phyloP scores from a whole-genome alignment of 2,113 vertebrate species.

The Toxotes chatareus region DNA sequence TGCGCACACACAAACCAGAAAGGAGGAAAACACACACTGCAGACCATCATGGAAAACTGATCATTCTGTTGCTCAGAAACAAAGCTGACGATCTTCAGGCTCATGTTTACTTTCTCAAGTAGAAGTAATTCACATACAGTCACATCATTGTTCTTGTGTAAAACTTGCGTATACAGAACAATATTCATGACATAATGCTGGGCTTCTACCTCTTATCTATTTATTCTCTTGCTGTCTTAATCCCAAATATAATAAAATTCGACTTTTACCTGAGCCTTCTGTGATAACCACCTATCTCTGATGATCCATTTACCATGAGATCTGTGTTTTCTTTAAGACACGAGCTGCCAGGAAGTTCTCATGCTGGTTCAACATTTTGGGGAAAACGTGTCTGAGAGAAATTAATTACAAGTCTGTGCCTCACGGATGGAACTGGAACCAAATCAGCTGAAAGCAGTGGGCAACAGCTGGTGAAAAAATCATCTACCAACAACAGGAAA shows the following conservation, averaged over 20 bases:
- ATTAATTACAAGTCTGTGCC: not conserved
- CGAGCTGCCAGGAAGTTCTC: too few relatives aligned
- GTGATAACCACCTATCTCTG: not conserved
- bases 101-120: not conserved
- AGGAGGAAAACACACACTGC: not conserved
- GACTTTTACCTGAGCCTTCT: too few relatives aligned
- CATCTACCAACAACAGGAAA: not conserved
- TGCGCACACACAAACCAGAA: not conserved
- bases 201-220: not conserved
- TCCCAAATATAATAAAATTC: too few relatives aligned
- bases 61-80: not conserved
- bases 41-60: conserved; percentile 1
- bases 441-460: not conserved
- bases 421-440: not conserved
- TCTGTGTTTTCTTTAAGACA: too few relatives aligned
- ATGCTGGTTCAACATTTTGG: too few relatives aligned
- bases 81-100: not conserved
- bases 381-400: too few relatives aligned
- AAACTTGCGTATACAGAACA: not conserved
- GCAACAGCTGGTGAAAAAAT: not conserved
- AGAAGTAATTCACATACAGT: not conserved
- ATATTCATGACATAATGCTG: not conserved
- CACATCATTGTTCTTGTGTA: not conserved
- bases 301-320: too few relatives aligned
- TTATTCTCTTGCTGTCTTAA: too few relatives aligned